phyloP scores from a whole-genome alignment of 2,888 invertebrate species.

The Lottia scabra region DNA sequence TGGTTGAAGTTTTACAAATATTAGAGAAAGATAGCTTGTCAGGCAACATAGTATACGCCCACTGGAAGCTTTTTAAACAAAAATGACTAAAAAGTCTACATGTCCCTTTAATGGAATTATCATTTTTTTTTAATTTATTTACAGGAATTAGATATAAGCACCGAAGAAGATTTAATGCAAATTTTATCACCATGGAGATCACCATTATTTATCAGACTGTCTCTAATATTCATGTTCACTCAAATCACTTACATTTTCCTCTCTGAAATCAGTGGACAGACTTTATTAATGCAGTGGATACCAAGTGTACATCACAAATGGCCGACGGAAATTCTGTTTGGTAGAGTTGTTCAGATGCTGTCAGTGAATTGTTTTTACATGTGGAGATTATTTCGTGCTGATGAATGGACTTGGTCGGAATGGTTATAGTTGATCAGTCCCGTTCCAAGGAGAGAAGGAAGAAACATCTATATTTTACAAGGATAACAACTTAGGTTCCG shows the following conservation, averaged over 20 bases:
- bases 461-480: no score
- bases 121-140: background rate
- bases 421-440: conserved; percentile 42
- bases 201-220: conserved; percentile 49
- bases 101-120: no score
- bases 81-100: no score
- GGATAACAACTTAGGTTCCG: no score
- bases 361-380: conserved; percentile 52
- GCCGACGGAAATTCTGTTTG: conserved; percentile 47
- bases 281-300: conserved; percentile 24
- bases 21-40: no score
- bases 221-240: conserved; percentile 56
- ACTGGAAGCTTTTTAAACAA: no score
- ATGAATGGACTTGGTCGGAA: conserved; percentile 54
- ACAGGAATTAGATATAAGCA: background rate
- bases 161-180: conserved; percentile 34
- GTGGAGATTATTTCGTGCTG: conserved; percentile 53
- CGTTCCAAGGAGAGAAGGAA: no score
- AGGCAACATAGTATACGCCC: no score
- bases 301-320: conserved; percentile 31
- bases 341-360: conserved; percentile 48
- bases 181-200: conserved; percentile 47
- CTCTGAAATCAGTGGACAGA: conserved; percentile 42
- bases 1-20: no score
- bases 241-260: conserved; percentile 48